A percentile compares a stretch with the other conserved stretches of the same genome.
These are phyloP conservation scores for Megaleporinus macrocephalus DNA, from an alignment of 2,113 vertebrate genomes.

Conservation along the genomic window DNA sequence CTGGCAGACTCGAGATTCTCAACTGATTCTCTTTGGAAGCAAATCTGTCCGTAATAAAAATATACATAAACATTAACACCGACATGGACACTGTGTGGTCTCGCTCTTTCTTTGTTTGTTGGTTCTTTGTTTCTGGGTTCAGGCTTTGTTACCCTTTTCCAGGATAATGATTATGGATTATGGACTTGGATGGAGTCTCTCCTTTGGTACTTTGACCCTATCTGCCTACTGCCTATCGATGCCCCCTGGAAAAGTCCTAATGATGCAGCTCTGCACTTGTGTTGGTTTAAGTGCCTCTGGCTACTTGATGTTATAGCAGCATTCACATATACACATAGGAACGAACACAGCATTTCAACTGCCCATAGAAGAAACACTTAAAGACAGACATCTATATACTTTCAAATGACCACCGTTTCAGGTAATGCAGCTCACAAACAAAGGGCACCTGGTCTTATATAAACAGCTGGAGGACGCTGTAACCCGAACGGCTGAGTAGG, in stretches of 20 bases:
- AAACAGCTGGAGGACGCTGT: background rate
- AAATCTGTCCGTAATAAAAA: too few species aligned
- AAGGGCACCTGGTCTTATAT: background rate
- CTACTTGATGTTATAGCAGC: background rate
- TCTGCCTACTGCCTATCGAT: background rate
- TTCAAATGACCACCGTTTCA: background rate
- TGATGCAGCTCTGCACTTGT: background rate
- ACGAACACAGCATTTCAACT: background rate
- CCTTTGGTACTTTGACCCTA: background rate
- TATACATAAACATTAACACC: too few species aligned
- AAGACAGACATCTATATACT: too few species aligned
- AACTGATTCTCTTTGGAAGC: too few species aligned
- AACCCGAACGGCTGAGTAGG: background rate
- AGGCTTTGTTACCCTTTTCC: background rate
- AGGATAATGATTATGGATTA: background rate
- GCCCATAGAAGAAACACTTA: background rate
- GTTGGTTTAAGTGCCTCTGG: background rate
- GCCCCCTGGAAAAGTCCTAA: background rate
- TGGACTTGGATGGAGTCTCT: background rate
- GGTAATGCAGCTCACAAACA: background rate
- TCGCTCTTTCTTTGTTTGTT: too few species aligned
- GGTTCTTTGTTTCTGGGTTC: too few species aligned
- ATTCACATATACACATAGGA: background rate
- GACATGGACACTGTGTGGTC: too few species aligned
- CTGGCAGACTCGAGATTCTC: too few species aligned